A percentile compares a stretch with the other conserved stretches of the same genome.
Evolutionary conservation across 2,888 invertebrate genomes (phyloP).

Genomic region (Ganaspis brasiliensis): DNA sequence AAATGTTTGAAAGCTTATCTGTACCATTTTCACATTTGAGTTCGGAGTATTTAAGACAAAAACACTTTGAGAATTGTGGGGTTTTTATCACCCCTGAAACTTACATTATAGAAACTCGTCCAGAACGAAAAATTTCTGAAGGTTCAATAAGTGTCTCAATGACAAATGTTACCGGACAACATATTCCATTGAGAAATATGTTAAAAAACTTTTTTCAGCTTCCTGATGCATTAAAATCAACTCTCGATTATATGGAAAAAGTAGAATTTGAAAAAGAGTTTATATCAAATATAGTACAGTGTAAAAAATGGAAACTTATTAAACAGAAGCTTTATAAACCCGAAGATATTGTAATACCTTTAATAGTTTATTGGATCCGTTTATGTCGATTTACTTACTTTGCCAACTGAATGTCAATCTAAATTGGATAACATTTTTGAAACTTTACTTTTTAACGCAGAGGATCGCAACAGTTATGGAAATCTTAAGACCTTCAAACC

Average conservation of each 20-base stretch:
- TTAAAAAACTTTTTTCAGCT: slow-evolving; percentile 51
- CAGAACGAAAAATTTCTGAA: too few species aligned
- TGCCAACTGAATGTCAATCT: slow-evolving; percentile 53
- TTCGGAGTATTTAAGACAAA: slow-evolving; percentile 24
- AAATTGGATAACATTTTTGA: slow-evolving; percentile 52
- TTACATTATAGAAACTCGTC: neutral
- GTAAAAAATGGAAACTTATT: slow-evolving; percentile 46
- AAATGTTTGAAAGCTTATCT: slow-evolving; percentile 9
- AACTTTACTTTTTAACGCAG: slow-evolving; percentile 49
- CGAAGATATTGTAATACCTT: slow-evolving; percentile 48
- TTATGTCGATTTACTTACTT: slow-evolving; percentile 53
- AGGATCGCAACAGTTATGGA: slow-evolving; percentile 47
- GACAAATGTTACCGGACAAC: slow-evolving; percentile 45
- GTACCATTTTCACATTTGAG: slow-evolving; percentile 23
- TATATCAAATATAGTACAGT: slow-evolving; percentile 52
- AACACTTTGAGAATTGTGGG: slow-evolving; percentile 24
- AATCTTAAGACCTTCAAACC: slow-evolving; percentile 45
- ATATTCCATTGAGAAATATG: slow-evolving; percentile 46
- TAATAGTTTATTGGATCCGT: slow-evolving; percentile 52
- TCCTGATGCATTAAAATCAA: slow-evolving; percentile 42
- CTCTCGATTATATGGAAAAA: slow-evolving; percentile 39
- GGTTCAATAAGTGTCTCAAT: neutral
- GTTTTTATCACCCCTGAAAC: neutral
- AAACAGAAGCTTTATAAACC: slow-evolving; percentile 39
- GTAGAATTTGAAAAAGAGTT: slow-evolving; percentile 21